Evolutionary conservation across 2,797 vertebrate genomes (phyloP), one percentile per base, ranked within the genome.

Genomic region (Hydrocynus forskahlii): DNA sequence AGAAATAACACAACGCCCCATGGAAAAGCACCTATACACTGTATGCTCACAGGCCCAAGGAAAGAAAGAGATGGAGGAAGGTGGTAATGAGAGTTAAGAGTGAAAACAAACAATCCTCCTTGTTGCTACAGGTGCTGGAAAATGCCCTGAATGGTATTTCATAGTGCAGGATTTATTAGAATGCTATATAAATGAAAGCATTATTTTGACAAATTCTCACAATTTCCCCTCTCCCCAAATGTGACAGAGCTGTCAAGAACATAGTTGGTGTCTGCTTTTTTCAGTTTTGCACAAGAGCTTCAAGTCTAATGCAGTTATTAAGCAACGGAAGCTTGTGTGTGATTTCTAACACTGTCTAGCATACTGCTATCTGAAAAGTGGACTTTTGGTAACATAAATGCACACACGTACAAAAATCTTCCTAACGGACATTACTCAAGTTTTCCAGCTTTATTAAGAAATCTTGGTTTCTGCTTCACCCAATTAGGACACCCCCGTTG

Each of bases 401-500:
- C 29, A 29, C 3, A 29, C 29, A 29, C 7, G 40, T 43, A 35
- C 16, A 64, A 38, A n/a, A n/a, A n/a, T n/a, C n/a, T n/a, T 14
- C 60, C 60, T 25, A 2, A 60, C 1, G 23, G 0, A 9, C 25
- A 25, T 9, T 13, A 7, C 63, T 66, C n/a, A 40, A 0, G 14
- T 38, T 66, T 9, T 9, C 6, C 63, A 40, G 63, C 35, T 38
- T 40, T 16, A 16, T 35, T 66, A 35, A 66, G 63, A 25, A 29
- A 29, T 13, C 12, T 13, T 2, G 25, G 21, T 35, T 63, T 63
- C 0, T 45, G 45, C 17, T 82, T 80, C 50, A 66, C 74, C 75
- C 62, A 82, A 87, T 85, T 83, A 86, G 75, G 84, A 70, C 45
- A 45, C 25, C 16, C 69, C 84, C 81, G 82, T 62, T 82, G 79